Base-by-base conservation (phyloP, 1,140 invertebrate genomes). In the Drosophila elegans region DNA sequence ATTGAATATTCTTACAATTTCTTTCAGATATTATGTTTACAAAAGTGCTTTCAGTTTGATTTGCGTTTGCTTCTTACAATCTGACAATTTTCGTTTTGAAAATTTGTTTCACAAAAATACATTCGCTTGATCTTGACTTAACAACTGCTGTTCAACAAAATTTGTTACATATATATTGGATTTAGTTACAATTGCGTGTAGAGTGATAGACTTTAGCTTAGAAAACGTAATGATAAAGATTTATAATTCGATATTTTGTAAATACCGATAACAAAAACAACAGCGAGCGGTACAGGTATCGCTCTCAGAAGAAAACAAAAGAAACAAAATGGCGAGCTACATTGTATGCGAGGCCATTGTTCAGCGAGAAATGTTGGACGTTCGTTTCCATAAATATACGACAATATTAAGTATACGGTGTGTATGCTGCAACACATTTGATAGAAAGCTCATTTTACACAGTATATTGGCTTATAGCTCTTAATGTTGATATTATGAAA, bases 101-200 rank as follows among this genome's bases (percentile, higher is more conserved):
- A 66, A 85, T 45, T 76, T 41, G 53, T 48, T 62, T 74, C 42
- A 84, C 57, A 83, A 75, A 78, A 78, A 82, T 82, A 82, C 75
- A 83, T 74, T 79, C 46, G 67, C 54, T 66, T 59, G 56, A 38
- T 46, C 55, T 71, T 74, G 69, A 82, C 67, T 90, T 90, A 71
- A 71, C 69, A 78, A 69, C 84, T 89, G 84, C 80, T 89, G 84
- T 89, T 89, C 84, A 89, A 89, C 85, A 89, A 83, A 74, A 81
- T 75, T 59, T 69, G 52, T 60, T 71, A 80, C 60, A 80, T 74
- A 79, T 60, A 80, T 73, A 34, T 61, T 49, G 61, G 46, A 54
- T 66, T 75, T 62, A 82, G 76, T 80, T 69, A 74, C 48, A 67
- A 74, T 81, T 72, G 61, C 48, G 63, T 79, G 59, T 51, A 76